phyloP scores from a whole-genome alignment of 2,113 vertebrate genomes.

The Leucoraja erinaceus region DNA sequence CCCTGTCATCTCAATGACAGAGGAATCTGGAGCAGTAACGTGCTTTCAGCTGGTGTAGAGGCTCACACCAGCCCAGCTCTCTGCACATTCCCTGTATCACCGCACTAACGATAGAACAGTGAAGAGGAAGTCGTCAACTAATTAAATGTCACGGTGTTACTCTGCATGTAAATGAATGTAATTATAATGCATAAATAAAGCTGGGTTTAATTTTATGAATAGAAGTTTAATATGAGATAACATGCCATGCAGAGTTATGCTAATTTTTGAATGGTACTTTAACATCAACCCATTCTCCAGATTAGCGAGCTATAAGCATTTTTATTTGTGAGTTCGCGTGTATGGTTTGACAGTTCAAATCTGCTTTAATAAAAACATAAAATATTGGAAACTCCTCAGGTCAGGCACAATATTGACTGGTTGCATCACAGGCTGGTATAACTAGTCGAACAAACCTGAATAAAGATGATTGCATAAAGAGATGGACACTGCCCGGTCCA shows the following conservation, averaged over 20 bases:
- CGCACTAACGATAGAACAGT: not conserved
- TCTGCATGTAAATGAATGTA: conserved; percentile 22
- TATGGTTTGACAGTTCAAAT: too few relatives aligned
- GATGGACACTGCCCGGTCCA: too few relatives aligned
- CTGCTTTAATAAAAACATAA: not conserved
- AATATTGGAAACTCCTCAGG: too few relatives aligned
- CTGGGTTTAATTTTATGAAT: conserved; percentile 26
- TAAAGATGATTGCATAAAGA: too few relatives aligned
- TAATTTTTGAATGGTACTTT: conserved; percentile 5
- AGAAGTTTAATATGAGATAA: not conserved
- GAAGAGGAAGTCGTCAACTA: conserved; percentile 1
- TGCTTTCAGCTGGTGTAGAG: too few relatives aligned
- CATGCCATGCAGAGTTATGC: not conserved
- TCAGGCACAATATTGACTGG: too few relatives aligned
- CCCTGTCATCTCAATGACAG: too few relatives aligned
- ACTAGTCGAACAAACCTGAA: too few relatives aligned
- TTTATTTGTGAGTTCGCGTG: not conserved
- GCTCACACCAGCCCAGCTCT: too few relatives aligned
- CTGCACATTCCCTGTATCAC: too few relatives aligned
- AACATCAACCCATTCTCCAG: not conserved
- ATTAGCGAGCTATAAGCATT: not conserved
- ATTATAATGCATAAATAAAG: not conserved
- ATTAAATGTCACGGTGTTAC: conserved; percentile 24
- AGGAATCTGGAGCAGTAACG: too few relatives aligned
- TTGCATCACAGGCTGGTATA: too few relatives aligned